These are phyloP conservation scores for Protobothrops mucrosquamatus DNA, from an alignment of 2,113 vertebrate genomes.

Conservation along the genomic window DNA sequence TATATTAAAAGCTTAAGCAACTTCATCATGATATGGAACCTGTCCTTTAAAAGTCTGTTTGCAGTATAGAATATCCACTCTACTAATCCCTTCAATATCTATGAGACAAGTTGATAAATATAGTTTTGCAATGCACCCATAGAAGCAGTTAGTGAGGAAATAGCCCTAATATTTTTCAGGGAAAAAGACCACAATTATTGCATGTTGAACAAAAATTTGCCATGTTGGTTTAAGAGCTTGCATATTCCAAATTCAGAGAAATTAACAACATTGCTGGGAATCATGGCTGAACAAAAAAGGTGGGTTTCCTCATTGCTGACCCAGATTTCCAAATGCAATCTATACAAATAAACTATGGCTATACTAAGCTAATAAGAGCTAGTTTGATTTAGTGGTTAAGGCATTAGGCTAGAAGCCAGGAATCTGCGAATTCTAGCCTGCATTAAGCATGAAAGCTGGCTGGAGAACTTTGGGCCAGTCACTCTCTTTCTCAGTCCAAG, in stretches of 20 bases:
- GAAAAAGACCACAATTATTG: slow-evolving; percentile 3
- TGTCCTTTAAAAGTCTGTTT: slow-evolving; percentile 32
- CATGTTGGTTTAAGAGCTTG: neutral
- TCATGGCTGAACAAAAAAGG: neutral
- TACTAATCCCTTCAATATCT: slow-evolving; percentile 19
- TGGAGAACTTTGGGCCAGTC: neutral
- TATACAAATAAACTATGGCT: neutral
- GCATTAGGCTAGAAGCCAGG: neutral
- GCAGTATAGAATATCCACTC: slow-evolving; percentile 31
- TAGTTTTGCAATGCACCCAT: slow-evolving; percentile 25
- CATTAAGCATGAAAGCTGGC: neutral
- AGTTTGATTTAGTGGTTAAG: neutral
- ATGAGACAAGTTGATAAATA: slow-evolving; percentile 27
- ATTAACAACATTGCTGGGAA: neutral
- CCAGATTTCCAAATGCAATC: neutral
- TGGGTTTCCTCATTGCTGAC: neutral
- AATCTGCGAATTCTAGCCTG: neutral
- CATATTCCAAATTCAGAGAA: fast-evolving
- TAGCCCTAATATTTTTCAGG: slow-evolving; percentile 11
- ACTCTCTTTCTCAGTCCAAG: neutral
- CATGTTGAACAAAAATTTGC: neutral
- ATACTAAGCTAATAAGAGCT: neutral
- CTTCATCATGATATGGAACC: slow-evolving; percentile 43
- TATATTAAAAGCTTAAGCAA: slow-evolving; percentile 41
- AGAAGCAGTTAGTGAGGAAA: slow-evolving; percentile 17